Evolutionary conservation across 2,888 invertebrate species (phyloP), one percentile per base, ranked within the genome.

Genomic region (Dryomyza anilis): DNA sequence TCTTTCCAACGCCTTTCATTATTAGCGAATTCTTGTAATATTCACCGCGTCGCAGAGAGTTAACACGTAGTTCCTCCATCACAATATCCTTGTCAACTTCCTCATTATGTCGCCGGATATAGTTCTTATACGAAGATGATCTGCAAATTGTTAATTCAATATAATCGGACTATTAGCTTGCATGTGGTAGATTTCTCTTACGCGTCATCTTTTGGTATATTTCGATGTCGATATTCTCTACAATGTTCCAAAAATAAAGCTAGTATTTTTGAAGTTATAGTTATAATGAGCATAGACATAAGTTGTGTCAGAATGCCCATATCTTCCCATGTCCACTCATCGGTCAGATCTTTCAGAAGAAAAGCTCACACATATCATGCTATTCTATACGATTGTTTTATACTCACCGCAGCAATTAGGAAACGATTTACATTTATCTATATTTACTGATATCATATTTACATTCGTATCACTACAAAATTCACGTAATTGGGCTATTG

Each of bases 361-460:
- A 5, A 23, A 16, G 8, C 12, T n/a, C n/a, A n/a, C n/a, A n/a
- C n/a, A n/a, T n/a, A n/a, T n/a, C n/a, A n/a, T n/a, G n/a, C n/a
- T n/a, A n/a, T n/a, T n/a, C n/a, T 52, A 7, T 1, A 8, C 27
- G 3, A 53, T 23, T 19, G 10, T 29, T 53, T 63, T 27, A 25
- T 46, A 74, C 74, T 74, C 59, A 76, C 76, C 30, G 71, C 76
- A 75, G 63, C 76, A 76, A 27, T 72, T 64, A 5, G 77, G 77
- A 0, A 1, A 2, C 4, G 14, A 19, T 0, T 55, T 0, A 52
- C 77, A 75, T 0, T 69, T 36, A 4, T 69, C 62, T 12, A 76
- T 12, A 6, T 27, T 12, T 8, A 4, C 12, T 6, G 77, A 75
- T 0, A 74, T 16, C 6, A 71, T 71, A 1, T 2, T 0, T 1